phyloP scores from a whole-genome alignment of 2,888 invertebrate genomes.

The Embidobia sp. region DNA sequence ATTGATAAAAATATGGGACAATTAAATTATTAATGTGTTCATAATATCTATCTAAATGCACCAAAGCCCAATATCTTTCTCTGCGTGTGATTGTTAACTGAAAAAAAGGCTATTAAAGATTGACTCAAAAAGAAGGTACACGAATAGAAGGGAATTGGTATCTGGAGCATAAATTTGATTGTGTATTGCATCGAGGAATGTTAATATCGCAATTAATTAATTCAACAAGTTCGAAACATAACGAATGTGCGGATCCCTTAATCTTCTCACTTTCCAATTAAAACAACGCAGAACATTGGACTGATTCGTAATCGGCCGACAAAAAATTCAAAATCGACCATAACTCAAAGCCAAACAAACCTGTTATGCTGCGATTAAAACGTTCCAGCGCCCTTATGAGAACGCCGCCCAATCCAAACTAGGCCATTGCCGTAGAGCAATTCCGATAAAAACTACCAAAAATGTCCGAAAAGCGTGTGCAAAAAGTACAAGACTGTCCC shows the following conservation, averaged over 20 bases:
- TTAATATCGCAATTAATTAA: conserved; percentile 12
- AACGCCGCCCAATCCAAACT: conserved; percentile 40
- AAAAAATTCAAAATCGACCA: conserved; percentile 33
- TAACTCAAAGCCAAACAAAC: conserved; percentile 45
- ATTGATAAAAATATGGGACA: too few relatives aligned
- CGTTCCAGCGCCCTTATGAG: conserved; percentile 43
- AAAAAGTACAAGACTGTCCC: conserved; percentile 39
- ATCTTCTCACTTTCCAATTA: conserved; percentile 36
- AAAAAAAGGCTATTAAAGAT: too few relatives aligned
- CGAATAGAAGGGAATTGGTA: too few relatives aligned
- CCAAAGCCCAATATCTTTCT: too few relatives aligned
- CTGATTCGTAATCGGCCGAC: conserved; percentile 15
- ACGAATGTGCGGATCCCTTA: background rate
- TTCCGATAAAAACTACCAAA: conserved; percentile 33
- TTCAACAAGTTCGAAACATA: conserved; percentile 18
- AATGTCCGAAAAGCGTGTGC: conserved; percentile 21
- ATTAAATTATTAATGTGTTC: too few relatives aligned
- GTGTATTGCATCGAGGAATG: conserved; percentile 2
- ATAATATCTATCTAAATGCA: too few relatives aligned
- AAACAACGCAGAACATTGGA: conserved; percentile 8
- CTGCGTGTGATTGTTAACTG: too few relatives aligned
- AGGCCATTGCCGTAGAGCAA: conserved; percentile 24
- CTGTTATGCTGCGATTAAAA: conserved; percentile 49
- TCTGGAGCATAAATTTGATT: background rate
- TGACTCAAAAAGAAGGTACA: too few relatives aligned